Evolutionary conservation across 2,113 vertebrate genomes (phyloP).

Genomic region (Ceyx cyanopectus): DNA sequence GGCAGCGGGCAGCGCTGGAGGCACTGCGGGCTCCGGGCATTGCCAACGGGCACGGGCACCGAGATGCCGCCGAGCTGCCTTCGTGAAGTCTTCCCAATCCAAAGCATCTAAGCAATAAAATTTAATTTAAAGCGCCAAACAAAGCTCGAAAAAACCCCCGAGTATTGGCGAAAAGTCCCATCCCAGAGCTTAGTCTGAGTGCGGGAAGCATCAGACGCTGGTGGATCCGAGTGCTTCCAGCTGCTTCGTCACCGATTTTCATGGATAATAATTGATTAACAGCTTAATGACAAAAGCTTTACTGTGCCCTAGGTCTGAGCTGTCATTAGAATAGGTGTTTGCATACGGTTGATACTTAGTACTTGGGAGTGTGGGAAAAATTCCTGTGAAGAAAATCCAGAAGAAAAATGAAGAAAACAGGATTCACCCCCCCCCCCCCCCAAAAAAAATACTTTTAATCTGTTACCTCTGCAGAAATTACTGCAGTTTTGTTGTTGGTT

Average conservation of each 20-base stretch:
- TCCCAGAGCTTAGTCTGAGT: neutral
- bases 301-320: neutral
- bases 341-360: neutral
- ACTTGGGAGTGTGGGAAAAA: neutral
- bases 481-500: neutral
- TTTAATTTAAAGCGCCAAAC: neutral
- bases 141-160: neutral
- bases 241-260: neutral
- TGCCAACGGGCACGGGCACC: neutral
- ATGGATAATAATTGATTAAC: neutral
- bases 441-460: neutral
- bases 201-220: neutral
- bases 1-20: no score
- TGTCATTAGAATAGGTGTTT: slow-evolving; percentile 29
- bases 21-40: rapidly evolving
- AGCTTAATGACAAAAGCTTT: neutral
- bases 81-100: neutral
- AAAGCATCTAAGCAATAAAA: neutral
- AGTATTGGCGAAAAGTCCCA: neutral
- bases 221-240: neutral
- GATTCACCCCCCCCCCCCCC: no score
- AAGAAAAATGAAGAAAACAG: neutral
- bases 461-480: neutral
- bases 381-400: neutral
- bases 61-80: neutral